Conservation (phyloP, 2,888 invertebrate species). For the Brachyptera risi region DNA sequence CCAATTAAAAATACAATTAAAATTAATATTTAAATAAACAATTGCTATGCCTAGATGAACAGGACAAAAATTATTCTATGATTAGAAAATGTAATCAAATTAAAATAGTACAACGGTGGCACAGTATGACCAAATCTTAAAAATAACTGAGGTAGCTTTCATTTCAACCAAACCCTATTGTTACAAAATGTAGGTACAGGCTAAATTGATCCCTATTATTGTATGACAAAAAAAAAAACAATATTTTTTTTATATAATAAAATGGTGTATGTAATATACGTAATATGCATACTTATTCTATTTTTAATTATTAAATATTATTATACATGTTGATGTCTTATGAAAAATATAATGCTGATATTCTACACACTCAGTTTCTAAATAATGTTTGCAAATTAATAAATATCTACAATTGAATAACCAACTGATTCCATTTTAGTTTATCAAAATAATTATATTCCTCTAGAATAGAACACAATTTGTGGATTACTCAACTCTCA, state of each 20-base stretch:
- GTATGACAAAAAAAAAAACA: too few relatives aligned
- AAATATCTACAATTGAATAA: slow-evolving; percentile 3
- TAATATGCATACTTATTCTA: not conserved
- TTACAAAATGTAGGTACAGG: too few relatives aligned
- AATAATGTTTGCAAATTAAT: slow-evolving; percentile 18
- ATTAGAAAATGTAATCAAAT: too few relatives aligned
- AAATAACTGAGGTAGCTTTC: slow-evolving; percentile 21
- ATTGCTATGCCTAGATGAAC: too few relatives aligned
- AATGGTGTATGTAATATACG: too few relatives aligned
- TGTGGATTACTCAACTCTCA: slow-evolving; percentile 3
- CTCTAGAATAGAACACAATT: slow-evolving; percentile 13
- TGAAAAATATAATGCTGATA: slow-evolving; percentile 18
- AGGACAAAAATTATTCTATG: too few relatives aligned
- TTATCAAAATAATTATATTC: slow-evolving; percentile 7
- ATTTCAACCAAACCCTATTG: too few relatives aligned
- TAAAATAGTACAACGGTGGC: slow-evolving; percentile 12
- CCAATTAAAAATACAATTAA: too few relatives aligned
- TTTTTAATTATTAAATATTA: not conserved
- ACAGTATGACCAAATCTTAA: slow-evolving; percentile 1
- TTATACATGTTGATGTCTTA: slow-evolving; percentile 1
- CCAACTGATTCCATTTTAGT: not conserved
- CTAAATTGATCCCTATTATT: too few relatives aligned
- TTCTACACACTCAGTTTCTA: slow-evolving; percentile 11
- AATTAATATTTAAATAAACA: too few relatives aligned
- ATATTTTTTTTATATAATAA: too few relatives aligned